Conservation (phyloP, 1,140 invertebrate species). For the Trichonephila clavata region DNA sequence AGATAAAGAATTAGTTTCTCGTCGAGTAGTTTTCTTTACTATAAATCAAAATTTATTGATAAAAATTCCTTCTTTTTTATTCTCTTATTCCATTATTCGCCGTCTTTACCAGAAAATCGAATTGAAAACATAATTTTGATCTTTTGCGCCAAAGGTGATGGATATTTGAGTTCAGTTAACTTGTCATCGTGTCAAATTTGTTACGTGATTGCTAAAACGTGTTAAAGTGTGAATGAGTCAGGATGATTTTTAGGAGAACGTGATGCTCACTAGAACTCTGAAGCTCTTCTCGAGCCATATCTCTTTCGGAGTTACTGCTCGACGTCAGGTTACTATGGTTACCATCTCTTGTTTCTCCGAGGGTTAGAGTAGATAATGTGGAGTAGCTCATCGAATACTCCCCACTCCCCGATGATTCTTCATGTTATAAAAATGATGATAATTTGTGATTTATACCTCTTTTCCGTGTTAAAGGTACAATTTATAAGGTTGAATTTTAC, state of each 20-base stretch:
- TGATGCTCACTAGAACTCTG: neutral
- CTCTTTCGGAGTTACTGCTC: constrained; percentile 8
- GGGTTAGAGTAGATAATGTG: constrained; percentile 49
- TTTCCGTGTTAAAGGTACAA: neutral
- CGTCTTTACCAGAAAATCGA: neutral
- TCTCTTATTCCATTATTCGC: neutral
- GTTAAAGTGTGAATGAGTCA: constrained; percentile 40
- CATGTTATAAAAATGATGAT: constrained; percentile 25
- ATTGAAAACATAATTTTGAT: neutral
- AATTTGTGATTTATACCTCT: neutral
- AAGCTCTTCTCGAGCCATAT: constrained; percentile 7
- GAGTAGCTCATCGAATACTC: constrained; percentile 4
- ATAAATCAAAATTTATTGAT: no score
- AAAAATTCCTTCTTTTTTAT: no score
- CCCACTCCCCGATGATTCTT: neutral
- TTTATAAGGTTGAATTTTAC: neutral
- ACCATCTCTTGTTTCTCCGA: constrained; percentile 54
- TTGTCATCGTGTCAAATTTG: constrained; percentile 21
- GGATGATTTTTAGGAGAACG: constrained; percentile 26
- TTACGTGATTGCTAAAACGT: constrained; percentile 56
- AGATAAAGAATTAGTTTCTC: no score
- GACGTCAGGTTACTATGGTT: constrained; percentile 59
- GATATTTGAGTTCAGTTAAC: constrained; percentile 5
- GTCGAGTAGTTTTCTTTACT: no score
- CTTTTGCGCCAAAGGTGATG: neutral